phyloP scores from a whole-genome alignment of 1,140 invertebrate species.

The Stenopsyche tienmushanensis region DNA sequence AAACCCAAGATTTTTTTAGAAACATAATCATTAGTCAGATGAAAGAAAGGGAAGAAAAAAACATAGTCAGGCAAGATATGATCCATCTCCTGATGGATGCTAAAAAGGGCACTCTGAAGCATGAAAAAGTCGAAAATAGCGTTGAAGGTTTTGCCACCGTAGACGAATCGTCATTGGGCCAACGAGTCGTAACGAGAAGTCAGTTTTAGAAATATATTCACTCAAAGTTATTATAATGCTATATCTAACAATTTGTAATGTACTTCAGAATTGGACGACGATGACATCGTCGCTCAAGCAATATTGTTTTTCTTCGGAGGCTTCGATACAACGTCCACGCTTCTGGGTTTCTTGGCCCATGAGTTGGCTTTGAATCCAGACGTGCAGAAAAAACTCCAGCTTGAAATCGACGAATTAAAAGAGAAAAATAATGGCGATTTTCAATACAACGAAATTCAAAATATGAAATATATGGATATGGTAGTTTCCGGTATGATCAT shows the following conservation, averaged over 20 bases:
- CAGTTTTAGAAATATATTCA: not conserved
- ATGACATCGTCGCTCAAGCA: conserved; percentile 38
- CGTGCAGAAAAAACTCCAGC: conserved; percentile 49
- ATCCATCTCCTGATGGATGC: conserved; percentile 52
- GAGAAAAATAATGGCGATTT: conserved; percentile 41
- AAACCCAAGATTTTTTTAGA: conserved; percentile 40
- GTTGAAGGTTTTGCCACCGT: conserved; percentile 48
- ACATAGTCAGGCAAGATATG: conserved; percentile 49
- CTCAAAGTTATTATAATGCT: not conserved
- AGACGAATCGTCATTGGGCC: conserved; percentile 42
- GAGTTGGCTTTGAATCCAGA: conserved; percentile 52
- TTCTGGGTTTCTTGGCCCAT: conserved; percentile 49
- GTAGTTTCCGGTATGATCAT: conserved; percentile 12
- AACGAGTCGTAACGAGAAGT: conserved; percentile 26
- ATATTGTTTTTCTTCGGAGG: conserved; percentile 41
- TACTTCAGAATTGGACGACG: conserved; percentile 27
- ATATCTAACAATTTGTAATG: no score
- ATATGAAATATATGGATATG: conserved; percentile 45
- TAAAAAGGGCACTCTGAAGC: conserved; percentile 45
- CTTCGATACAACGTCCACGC: conserved; percentile 50
- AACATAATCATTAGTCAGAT: conserved; percentile 43
- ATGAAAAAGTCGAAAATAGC: conserved; percentile 31
- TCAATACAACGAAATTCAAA: conserved; percentile 46
- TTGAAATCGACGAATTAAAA: conserved; percentile 48
- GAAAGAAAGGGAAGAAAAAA: conserved; percentile 44